Percentiles rank a stretch among this genome's conserved stretches.
These are phyloP conservation scores for Macrostomum lignano DNA, from an alignment of 1,140 invertebrate species.

Conservation along the genomic window DNA sequence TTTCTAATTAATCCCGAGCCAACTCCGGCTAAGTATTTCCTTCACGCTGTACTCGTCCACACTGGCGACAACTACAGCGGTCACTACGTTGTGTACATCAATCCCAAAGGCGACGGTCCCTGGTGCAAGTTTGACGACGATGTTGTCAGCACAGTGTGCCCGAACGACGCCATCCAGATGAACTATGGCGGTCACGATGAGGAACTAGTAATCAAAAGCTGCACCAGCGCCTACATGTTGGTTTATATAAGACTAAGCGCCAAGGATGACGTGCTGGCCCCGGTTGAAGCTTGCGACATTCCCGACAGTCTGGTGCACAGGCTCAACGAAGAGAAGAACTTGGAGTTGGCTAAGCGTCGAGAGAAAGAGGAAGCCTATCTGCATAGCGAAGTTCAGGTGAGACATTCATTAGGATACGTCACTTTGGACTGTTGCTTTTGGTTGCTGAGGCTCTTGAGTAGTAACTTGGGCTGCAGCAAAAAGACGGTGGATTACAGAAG, in stretches of 20 bases:
- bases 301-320: conserved; percentile 1
- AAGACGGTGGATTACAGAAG: no score
- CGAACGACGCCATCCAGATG: neutral
- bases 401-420: no score
- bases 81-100: conserved; percentile 97
- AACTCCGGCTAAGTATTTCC: conserved; percentile 52
- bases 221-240: conserved; percentile 99
- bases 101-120: conserved; percentile 60
- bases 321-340: conserved; percentile 4
- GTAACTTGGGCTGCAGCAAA: no score
- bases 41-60: conserved; percentile 90
- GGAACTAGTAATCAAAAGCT: conserved; percentile 58
- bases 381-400: conserved; percentile 42
- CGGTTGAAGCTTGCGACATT: neutral
- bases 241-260: conserved; percentile 52
- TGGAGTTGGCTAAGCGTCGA: conserved; percentile 1
- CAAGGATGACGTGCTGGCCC: neutral
- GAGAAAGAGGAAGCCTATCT: conserved; percentile 5
- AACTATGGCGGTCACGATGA: conserved; percentile 65
- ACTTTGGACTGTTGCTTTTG: no score
- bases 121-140: conserved; percentile 99
- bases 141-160: conserved; percentile 45
- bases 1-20: conserved; percentile 42
- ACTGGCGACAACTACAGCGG: conserved; percentile 97
- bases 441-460: no score